Evolutionary conservation across 2,888 invertebrate species (phyloP), one percentile per base, ranked within the genome.

Genomic region (Masnerella sp.): DNA sequence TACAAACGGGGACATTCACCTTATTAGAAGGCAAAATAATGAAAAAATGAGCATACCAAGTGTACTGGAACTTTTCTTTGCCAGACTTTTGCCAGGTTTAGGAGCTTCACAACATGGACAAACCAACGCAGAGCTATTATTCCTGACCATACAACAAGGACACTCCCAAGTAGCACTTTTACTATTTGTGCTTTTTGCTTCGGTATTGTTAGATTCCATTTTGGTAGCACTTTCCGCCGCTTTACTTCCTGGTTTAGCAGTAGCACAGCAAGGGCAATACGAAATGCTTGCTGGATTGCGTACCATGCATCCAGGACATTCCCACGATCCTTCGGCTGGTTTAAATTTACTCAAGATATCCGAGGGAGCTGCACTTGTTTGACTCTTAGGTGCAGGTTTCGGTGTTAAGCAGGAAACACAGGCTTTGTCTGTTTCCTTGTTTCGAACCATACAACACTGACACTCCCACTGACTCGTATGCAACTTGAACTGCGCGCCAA

Each of bases 251-350:
- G 88, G 84, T 77, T 88, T 89, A 1, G 88, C 78, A 9, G 88
- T 86, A 72, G 89, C 87, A 81, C 92, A 92, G 15, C 91, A 91
- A 5, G 88, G 87, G 78, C 92, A 92, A 18, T 86, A 86, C 2
- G 77, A 79, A 1, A 81, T 82, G n/a, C 86, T 85, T 0, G 84
- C 81, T 5, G 89, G 85, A 82, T 93, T 93, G 34, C 89, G 87
- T 9, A 93, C 87, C 85, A 91, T 88, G 82, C 94, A 94, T 14
- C 87, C 88, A 0, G 89, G 86, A 84, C 94, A 94, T 77, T 92
- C 91, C 94, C 94, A 94, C 14, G 90, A 89, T 45, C 89, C 90
- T 15, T 86, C 81, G 0, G 88, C 83, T 1, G 89, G 89, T 79
- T 91, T 92, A 40, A 83, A 77, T 40, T 79, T 77, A 9, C 49